Evolutionary conservation across 2,888 invertebrate species (phyloP).

Genomic region (Drosophila pegasa): DNA sequence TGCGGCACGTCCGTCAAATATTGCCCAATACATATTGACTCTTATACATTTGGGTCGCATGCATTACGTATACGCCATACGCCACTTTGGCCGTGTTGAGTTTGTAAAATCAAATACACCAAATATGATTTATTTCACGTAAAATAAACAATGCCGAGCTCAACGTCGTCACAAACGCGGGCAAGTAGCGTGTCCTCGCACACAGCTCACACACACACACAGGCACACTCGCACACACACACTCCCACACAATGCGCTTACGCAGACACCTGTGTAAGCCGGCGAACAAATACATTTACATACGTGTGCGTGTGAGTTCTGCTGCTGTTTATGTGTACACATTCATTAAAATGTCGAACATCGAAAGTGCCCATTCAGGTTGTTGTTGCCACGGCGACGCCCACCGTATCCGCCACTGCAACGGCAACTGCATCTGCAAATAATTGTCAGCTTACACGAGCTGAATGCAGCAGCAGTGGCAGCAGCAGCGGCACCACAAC

Average conservation of each 20-base stretch:
- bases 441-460: conserved; percentile 81
- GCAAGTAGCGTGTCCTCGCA: conserved; percentile 43
- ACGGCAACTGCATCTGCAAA: conserved; percentile 72
- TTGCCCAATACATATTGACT: conserved; percentile 2
- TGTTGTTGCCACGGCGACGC: conserved; percentile 75
- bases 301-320: conserved; percentile 23
- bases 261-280: conserved; percentile 62
- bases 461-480: conserved; percentile 63
- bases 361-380: conserved; percentile 81
- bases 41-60: conserved; percentile 27
- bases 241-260: conserved; percentile 19
- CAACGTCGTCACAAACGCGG: conserved; percentile 47
- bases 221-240: conserved; percentile 4
- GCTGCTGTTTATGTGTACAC: conserved; percentile 78
- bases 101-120: conserved; percentile 56
- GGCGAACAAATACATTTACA: conserved; percentile 56
- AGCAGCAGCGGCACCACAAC: conserved; percentile 24
- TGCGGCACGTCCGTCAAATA: conserved; percentile 16
- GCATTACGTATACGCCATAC: conserved; percentile 25
- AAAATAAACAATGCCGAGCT: conserved; percentile 69
- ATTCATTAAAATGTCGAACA: conserved; percentile 80
- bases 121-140: conserved; percentile 77
- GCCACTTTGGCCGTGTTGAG: conserved; percentile 11
- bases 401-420: conserved; percentile 56
- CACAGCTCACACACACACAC: conserved; percentile 12